Evolutionary conservation across 2,888 invertebrate genomes (phyloP).

Genomic region (Athrips mouffetella): DNA sequence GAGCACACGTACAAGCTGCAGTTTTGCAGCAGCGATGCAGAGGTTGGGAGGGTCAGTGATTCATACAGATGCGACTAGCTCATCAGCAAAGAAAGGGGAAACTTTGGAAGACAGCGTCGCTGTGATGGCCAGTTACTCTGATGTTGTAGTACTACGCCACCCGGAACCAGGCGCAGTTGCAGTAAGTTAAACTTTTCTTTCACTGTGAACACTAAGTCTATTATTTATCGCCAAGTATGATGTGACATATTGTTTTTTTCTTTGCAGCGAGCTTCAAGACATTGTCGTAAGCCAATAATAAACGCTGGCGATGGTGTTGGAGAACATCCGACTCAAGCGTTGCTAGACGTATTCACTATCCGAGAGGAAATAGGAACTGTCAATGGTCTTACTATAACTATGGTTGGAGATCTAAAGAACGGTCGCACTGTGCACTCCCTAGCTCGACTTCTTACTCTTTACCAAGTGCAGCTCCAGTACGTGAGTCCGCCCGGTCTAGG

Average conservation of each 20-base stretch:
- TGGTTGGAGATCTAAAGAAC: slow-evolving; percentile 98
- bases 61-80: slow-evolving; percentile 91
- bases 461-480: slow-evolving; percentile 95
- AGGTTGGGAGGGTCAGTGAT: slow-evolving; percentile 96
- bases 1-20: slow-evolving; percentile 96
- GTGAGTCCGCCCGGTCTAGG: slow-evolving; percentile 91
- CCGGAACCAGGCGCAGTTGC: slow-evolving; percentile 94
- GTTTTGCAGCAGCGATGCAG: slow-evolving; percentile 98
- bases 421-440: slow-evolving; percentile 99
- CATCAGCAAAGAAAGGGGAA: slow-evolving; percentile 98
- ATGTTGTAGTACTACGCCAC: slow-evolving; percentile 96
- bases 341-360: slow-evolving; percentile 98
- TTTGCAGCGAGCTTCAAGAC: slow-evolving; percentile 86
- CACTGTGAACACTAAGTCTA: slow-evolving; percentile 3
- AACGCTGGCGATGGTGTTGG: slow-evolving; percentile 99
- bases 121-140: slow-evolving; percentile 94
- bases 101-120: slow-evolving; percentile 92
- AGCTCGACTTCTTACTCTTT: slow-evolving; percentile 94
- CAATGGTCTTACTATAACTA: slow-evolving; percentile 96
- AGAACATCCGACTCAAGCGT: slow-evolving; percentile 98
- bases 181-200: slow-evolving; percentile 80
- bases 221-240: not conserved
- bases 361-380: slow-evolving; percentile 99
- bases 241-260: no score
- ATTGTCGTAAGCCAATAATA: slow-evolving; percentile 93